phyloP scores from a whole-genome alignment of 2,888 invertebrate species.

The Prosopocoilus inquinatus region DNA sequence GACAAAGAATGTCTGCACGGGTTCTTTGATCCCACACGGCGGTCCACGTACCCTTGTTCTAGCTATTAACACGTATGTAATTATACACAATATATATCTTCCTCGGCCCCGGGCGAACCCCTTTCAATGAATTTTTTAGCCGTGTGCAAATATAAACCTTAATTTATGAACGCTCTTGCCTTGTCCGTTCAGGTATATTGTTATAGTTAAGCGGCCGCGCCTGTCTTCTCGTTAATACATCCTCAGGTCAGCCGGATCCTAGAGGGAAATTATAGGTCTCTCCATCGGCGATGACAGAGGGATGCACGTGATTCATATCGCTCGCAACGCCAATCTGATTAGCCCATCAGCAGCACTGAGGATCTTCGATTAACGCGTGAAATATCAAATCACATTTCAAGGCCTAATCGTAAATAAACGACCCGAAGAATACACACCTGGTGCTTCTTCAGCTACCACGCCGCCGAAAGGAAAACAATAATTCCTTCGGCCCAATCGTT shows the following conservation, averaged over 20 bases:
- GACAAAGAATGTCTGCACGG: constrained; percentile 41
- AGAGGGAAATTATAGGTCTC: constrained; percentile 41
- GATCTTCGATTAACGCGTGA: background rate
- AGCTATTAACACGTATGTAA: constrained; percentile 46
- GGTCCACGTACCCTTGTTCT: constrained; percentile 38
- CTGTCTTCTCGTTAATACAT: constrained; percentile 18
- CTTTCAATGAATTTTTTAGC: constrained; percentile 32
- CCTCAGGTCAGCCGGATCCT: constrained; percentile 25
- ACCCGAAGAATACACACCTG: constrained; percentile 13
- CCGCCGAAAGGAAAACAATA: background rate
- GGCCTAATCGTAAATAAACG: background rate
- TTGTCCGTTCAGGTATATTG: constrained; percentile 27
- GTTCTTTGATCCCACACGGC: constrained; percentile 42
- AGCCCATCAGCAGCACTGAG: constrained; percentile 15
- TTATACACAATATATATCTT: constrained; percentile 41
- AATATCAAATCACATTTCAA: constrained; percentile 3
- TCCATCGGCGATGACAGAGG: constrained; percentile 43
- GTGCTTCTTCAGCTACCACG: constrained; percentile 8
- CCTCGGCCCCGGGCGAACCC: constrained; percentile 25
- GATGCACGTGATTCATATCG: constrained; percentile 41
- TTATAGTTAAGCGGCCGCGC: constrained; percentile 15
- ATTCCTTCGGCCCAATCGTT: constrained; percentile 7
- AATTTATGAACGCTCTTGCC: constrained; percentile 33
- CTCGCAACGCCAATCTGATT: constrained; percentile 24
- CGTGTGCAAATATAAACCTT: constrained; percentile 39